phyloP scores from a whole-genome alignment of 1,140 invertebrate species.

The Pemphigus obesinymphae region DNA sequence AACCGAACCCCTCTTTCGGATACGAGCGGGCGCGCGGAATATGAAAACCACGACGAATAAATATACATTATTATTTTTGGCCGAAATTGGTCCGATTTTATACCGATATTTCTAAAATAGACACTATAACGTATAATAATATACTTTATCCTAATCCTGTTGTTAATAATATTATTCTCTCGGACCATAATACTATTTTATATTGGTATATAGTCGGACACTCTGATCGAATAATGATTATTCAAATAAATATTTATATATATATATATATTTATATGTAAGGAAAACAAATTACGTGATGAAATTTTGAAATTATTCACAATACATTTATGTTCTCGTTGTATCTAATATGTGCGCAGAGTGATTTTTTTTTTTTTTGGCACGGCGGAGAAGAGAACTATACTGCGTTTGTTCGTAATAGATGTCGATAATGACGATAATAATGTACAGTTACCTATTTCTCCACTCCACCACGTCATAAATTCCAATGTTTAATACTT shows the following conservation, averaged over 20 bases:
- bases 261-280: too few relatives aligned
- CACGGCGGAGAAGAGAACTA: too few relatives aligned
- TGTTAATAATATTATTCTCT: neutral
- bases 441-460: too few relatives aligned
- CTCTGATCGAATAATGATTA: too few relatives aligned
- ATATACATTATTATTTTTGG: neutral
- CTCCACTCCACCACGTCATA: too few relatives aligned
- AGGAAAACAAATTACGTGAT: neutral
- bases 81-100: neutral
- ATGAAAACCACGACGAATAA: conserved; percentile 2
- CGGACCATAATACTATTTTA: neutral
- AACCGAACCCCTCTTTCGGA: neutral
- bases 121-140: too few relatives aligned
- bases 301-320: neutral
- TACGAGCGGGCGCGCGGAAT: neutral
- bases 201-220: neutral
- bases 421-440: too few relatives aligned
- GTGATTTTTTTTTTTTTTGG: too few relatives aligned
- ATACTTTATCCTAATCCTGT: neutral
- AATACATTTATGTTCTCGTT: neutral
- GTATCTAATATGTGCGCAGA: too few relatives aligned
- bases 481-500: too few relatives aligned
- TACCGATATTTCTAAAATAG: neutral
- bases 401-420: too few relatives aligned
- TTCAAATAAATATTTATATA: too few relatives aligned